Evolutionary conservation across 2,113 vertebrate genomes (phyloP).

Genomic region (Maccullochella peelii): DNA sequence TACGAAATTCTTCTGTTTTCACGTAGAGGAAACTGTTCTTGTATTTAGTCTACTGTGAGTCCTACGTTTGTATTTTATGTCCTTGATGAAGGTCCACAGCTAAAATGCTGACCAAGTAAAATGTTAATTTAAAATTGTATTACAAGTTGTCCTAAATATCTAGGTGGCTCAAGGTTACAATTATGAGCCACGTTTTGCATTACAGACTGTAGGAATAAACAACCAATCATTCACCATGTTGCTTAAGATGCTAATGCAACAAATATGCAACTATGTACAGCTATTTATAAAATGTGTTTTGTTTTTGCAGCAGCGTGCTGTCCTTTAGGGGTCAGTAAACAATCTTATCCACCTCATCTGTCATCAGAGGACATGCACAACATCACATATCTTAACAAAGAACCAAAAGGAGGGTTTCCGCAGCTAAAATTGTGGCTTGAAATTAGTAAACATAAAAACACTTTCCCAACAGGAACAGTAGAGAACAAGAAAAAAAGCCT

Average conservation of each 20-base stretch:
- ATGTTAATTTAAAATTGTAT: not conserved
- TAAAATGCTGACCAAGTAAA: constrained; percentile 1
- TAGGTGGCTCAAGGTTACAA: constrained; percentile 5
- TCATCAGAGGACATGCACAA: not conserved
- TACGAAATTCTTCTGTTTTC: not conserved
- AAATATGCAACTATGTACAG: not conserved
- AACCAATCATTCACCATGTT: not conserved
- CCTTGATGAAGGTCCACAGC: not conserved
- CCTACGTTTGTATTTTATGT: not conserved
- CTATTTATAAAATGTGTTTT: not conserved
- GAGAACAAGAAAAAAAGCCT: not conserved
- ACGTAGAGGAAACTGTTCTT: not conserved
- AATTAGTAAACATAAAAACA: not conserved
- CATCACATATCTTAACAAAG: not conserved
- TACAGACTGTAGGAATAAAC: not conserved
- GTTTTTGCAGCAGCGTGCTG: not conserved
- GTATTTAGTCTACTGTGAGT: not conserved
- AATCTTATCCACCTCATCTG: not conserved
- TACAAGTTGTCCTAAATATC: not conserved
- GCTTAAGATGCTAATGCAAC: not conserved
- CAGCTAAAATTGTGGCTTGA: not conserved
- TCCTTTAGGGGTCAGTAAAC: not conserved
- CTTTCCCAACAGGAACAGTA: not conserved
- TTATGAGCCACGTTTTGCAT: not conserved
- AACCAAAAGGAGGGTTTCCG: too few species aligned